Percentiles rank a stretch among this genome's conserved stretches.
Conservation (phyloP, 2,888 invertebrate genomes). For the Conchocele bisecta region DNA sequence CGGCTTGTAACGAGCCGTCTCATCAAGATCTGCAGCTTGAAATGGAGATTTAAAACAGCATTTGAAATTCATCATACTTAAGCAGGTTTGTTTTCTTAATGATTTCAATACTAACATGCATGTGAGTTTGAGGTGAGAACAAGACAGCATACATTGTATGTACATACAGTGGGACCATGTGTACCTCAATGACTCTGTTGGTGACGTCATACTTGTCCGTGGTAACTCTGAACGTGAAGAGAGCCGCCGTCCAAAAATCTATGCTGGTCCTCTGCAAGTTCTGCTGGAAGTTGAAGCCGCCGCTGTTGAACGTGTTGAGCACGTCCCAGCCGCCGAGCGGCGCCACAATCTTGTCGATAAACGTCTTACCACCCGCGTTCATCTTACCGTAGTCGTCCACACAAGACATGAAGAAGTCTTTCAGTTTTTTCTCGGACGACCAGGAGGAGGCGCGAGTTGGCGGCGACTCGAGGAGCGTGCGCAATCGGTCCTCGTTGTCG, state of each 20-base stretch:
- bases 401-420: slow-evolving; percentile 86
- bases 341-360: slow-evolving; percentile 64
- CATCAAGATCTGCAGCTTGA: too few species aligned
- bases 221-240: slow-evolving; percentile 67
- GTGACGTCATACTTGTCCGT: slow-evolving; percentile 62
- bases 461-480: slow-evolving; percentile 60
- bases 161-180: too few species aligned
- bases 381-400: slow-evolving; percentile 79
- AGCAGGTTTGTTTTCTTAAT: too few species aligned
- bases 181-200: slow-evolving; percentile 67
- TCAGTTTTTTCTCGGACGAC: slow-evolving; percentile 85
- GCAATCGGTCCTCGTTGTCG: slow-evolving; percentile 69
- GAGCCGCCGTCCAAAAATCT: slow-evolving; percentile 73
- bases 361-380: slow-evolving; percentile 61
- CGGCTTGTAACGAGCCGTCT: too few species aligned
- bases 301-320: slow-evolving; percentile 52
- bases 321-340: slow-evolving; percentile 74
- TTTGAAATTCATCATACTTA: too few species aligned
- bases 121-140: too few species aligned
- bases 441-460: slow-evolving; percentile 58
- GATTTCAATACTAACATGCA: too few species aligned
- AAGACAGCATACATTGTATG: too few species aligned
- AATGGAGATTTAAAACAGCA: too few species aligned
- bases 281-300: slow-evolving; percentile 56
- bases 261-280: slow-evolving; percentile 66